A percentile compares a stretch with the other conserved stretches of the same genome.
Conservation (phyloP, 2,113 vertebrate genomes). For the Grallaria varia region DNA sequence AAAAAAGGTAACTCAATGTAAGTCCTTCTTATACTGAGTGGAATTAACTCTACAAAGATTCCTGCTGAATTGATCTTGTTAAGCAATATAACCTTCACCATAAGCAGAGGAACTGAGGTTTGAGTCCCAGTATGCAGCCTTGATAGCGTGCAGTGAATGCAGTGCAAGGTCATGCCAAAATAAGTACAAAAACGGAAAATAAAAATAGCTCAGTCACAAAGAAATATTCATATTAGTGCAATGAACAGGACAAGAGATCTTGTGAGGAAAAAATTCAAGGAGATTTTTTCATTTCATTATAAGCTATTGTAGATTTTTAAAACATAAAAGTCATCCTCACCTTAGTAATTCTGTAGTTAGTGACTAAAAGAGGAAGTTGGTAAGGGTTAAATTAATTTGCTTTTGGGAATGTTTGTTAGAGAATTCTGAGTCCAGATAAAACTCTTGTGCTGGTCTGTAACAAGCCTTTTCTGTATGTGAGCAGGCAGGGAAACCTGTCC, state of each 20-base stretch:
- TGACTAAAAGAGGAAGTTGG: not conserved
- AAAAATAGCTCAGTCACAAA: not conserved
- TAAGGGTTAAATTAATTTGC: not conserved
- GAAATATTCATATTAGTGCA: not conserved
- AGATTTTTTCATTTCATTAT: not conserved
- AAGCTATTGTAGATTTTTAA: not conserved
- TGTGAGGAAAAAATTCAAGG: not conserved
- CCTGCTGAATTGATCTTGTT: not conserved
- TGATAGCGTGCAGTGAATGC: not conserved
- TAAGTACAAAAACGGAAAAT: not conserved
- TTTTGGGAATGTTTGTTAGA: not conserved
- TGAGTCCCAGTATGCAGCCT: not conserved
- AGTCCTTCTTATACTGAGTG: not conserved
- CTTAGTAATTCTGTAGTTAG: not conserved
- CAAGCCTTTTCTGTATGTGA: not conserved
- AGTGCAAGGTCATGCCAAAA: not conserved
- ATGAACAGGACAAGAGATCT: not conserved
- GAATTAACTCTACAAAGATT: not conserved
- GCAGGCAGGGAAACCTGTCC: not conserved
- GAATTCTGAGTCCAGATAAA: not conserved
- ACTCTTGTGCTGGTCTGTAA: not conserved
- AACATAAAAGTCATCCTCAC: not conserved
- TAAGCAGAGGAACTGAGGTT: not conserved
- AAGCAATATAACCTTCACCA: not conserved
- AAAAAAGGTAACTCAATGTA: not conserved